Base-by-base conservation (phyloP, 2,888 invertebrate genomes). In the Abrostola triplasia region DNA sequence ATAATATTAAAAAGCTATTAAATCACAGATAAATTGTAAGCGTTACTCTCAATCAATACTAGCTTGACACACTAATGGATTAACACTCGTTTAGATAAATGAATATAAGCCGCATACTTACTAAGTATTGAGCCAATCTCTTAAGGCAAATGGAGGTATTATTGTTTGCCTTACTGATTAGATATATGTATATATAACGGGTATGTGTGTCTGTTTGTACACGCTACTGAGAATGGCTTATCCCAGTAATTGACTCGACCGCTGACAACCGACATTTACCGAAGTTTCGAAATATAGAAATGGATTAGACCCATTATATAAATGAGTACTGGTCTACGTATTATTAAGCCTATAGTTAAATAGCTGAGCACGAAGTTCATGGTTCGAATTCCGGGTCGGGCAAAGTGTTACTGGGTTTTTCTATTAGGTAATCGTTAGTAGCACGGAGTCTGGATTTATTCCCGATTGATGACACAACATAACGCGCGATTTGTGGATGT, bases 221-320 rank as follows among this genome's bases (percentile, higher is more conserved):
- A 6, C 41, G n/a, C 72, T 67, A 72, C 52, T 59, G 42, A 59
- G 58, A 68, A 76, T 42, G 48, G 35, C 60, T 74, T 55, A 77
- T 74, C 72, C 61, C 55, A 55, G 12, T 47, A 47, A 37, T 44
- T n/a, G 35, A 9, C 47, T 59, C 48, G 51, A 47, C 44, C 44
- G 13, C 24, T 24, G 24, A 13, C 24, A 8, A 24, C 5, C 44
- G 44, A 47, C 44, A 11, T 11, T 9, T 13, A 9, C 24, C 44
- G 13, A 12, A 47, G 24, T 13, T 44, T 5, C 13, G 9, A 13
- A 47, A 24, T 10, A 24, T 47, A 9, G 13, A 13, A 47, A 13
- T 47, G 44, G 44, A 47, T 47, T 47, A 47, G 24, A 24, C 44
- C 24, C 24, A 13, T 24, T 10, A 47, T 24, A 24, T 47, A 40